phyloP scores from a whole-genome alignment of 2,888 invertebrate species.

The Eupithecia insigniata region DNA sequence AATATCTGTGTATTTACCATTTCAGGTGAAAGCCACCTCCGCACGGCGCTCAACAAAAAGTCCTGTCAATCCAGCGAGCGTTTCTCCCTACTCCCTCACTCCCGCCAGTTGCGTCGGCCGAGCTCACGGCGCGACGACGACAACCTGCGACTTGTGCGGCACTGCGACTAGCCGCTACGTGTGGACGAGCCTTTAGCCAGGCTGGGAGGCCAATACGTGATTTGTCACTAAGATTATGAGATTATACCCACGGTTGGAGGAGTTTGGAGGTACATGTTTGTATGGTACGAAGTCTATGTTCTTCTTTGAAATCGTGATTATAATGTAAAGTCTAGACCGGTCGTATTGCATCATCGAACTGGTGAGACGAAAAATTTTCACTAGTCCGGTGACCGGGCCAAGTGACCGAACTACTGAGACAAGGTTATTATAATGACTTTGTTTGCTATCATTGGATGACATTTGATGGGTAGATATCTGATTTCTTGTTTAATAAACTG shows the following conservation, averaged over 20 bases:
- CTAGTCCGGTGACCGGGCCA: background rate
- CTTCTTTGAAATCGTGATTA: background rate
- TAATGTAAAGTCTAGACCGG: background rate
- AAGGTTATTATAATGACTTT: background rate
- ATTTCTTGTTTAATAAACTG: background rate
- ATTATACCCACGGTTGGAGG: background rate
- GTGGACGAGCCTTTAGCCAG: conserved; percentile 20
- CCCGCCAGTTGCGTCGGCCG: conserved; percentile 70
- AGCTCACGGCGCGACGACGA: conserved; percentile 64
- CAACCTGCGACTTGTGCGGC: conserved; percentile 72
- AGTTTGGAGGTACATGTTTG: background rate
- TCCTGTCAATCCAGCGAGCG: conserved; percentile 64
- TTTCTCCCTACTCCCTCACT: conserved; percentile 75
- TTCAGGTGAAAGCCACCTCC: conserved; percentile 77
- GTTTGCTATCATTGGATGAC: background rate
- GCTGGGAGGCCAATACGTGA: conserved; percentile 9
- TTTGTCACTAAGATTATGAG: background rate
- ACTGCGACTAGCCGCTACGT: conserved; percentile 68
- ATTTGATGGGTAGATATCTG: background rate
- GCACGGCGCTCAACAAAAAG: conserved; percentile 73
- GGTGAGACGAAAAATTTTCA: background rate
- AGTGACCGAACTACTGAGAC: background rate
- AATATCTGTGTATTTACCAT: background rate
- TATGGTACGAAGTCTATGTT: background rate
- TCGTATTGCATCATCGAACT: background rate